Conservation (phyloP, 2,888 invertebrate genomes). For the Parnassius apollo region DNA sequence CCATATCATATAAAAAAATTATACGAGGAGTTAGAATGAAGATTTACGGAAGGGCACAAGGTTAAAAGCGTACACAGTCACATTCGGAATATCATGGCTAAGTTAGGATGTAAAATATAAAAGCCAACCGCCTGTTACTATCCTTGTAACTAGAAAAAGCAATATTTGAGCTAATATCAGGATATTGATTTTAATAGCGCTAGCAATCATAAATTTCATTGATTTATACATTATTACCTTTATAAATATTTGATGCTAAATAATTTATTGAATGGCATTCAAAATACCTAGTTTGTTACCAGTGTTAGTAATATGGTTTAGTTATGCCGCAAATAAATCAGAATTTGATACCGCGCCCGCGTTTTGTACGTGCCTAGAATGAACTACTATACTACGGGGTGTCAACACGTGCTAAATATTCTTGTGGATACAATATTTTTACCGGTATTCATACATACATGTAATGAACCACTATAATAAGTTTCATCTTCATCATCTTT, state of each 20-base stretch:
- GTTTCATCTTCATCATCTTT: too few species aligned
- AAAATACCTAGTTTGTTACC: conserved; percentile 12
- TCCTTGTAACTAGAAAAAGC: too few species aligned
- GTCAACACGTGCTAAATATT: conserved; percentile 11
- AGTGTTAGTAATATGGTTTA: conserved; percentile 23
- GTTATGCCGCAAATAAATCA: conserved; percentile 23
- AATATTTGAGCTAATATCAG: too few species aligned
- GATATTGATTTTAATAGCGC: background rate
- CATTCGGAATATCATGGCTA: too few species aligned
- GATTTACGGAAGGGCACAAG: too few species aligned
- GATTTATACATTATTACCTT: background rate
- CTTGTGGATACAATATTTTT: conserved; percentile 1
- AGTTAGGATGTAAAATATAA: too few species aligned
- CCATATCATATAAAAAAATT: too few species aligned
- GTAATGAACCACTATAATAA: too few species aligned
- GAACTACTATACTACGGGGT: conserved; percentile 4
- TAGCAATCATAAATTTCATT: conserved; percentile 2
- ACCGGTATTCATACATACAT: too few species aligned
- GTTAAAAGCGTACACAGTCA: too few species aligned
- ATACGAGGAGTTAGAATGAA: too few species aligned
- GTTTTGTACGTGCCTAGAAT: conserved; percentile 20
- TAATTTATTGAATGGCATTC: conserved; percentile 17
- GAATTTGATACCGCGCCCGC: conserved; percentile 25
- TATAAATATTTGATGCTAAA: conserved; percentile 14
- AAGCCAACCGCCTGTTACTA: too few species aligned